Percentiles rank a stretch among this genome's conserved stretches.
phyloP scores from a whole-genome alignment of 2,888 invertebrate genomes.

The Cotesia congregata region DNA sequence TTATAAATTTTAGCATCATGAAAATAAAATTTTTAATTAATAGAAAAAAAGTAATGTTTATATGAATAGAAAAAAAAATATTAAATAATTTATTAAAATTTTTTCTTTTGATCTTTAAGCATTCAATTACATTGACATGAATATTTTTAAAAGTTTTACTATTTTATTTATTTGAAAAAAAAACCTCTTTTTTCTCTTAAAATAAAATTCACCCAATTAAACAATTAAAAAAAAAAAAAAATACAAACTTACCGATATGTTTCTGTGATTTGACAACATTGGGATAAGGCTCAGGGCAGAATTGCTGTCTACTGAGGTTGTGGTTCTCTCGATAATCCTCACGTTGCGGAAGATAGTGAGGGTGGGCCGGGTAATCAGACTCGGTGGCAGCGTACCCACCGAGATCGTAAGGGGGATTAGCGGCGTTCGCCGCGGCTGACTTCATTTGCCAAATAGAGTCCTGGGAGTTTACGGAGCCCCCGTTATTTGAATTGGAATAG shows the following conservation, averaged over 20 bases:
- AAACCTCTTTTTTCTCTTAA: too few relatives aligned
- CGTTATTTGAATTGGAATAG: slow-evolving; percentile 93
- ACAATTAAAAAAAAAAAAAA: too few relatives aligned
- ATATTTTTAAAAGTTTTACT: too few relatives aligned
- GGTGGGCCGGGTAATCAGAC: slow-evolving; percentile 86
- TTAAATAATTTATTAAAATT: too few relatives aligned
- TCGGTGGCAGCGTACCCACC: slow-evolving; percentile 87
- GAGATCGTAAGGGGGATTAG: slow-evolving; percentile 82
- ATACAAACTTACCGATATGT: slow-evolving; percentile 82
- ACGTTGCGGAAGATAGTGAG: slow-evolving; percentile 80
- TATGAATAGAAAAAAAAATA: too few relatives aligned
- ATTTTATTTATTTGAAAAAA: too few relatives aligned
- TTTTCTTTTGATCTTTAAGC: too few relatives aligned
- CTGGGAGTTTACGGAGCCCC: slow-evolving; percentile 95
- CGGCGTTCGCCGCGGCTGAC: slow-evolving; percentile 84
- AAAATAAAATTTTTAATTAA: too few relatives aligned
- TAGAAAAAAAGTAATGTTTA: too few relatives aligned
- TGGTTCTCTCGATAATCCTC: slow-evolving; percentile 84
- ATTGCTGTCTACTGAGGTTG: slow-evolving; percentile 89
- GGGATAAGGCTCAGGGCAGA: slow-evolving; percentile 90
- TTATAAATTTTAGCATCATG: too few relatives aligned
- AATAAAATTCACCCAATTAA: too few relatives aligned
- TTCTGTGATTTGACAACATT: slow-evolving; percentile 93
- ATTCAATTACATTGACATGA: too few relatives aligned
- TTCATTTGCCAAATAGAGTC: slow-evolving; percentile 96